Evolutionary conservation across 2,113 vertebrate species (phyloP).

Genomic region (Machaerirhynchus nigripectus): DNA sequence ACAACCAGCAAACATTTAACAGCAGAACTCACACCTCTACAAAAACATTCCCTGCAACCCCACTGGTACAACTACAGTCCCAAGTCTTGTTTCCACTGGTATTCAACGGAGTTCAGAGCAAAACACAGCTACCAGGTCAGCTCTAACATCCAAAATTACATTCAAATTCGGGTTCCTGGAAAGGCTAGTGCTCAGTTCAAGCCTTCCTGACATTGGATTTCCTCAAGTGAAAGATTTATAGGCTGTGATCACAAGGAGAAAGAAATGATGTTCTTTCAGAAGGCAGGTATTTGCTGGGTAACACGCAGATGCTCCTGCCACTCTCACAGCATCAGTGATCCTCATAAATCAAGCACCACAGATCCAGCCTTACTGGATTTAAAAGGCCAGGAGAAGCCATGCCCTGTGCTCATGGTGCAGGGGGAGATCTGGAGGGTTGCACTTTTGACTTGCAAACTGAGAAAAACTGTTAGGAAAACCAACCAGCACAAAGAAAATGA

Average conservation of each 20-base stretch:
- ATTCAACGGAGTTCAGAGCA: background rate
- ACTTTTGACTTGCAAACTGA: background rate
- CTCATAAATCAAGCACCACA: background rate
- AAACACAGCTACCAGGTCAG: background rate
- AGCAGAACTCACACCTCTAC: background rate
- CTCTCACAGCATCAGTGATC: background rate
- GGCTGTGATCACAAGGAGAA: background rate
- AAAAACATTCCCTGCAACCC: background rate
- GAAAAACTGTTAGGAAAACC: background rate
- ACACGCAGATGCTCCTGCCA: accelerated
- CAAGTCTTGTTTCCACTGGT: background rate
- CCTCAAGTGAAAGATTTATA: background rate
- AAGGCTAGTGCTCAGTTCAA: background rate
- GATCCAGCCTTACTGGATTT: background rate
- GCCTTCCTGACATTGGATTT: background rate
- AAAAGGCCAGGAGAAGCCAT: background rate
- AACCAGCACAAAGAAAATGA: background rate
- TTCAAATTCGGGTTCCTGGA: background rate
- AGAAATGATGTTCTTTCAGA: background rate
- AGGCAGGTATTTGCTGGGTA: background rate
- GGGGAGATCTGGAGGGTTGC: background rate
- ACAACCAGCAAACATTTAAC: background rate
- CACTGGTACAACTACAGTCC: background rate
- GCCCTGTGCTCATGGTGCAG: background rate
- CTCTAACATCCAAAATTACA: background rate